Evolutionary conservation across 2,797 vertebrate genomes (phyloP).

Genomic region (Myripristis murdjan): DNA sequence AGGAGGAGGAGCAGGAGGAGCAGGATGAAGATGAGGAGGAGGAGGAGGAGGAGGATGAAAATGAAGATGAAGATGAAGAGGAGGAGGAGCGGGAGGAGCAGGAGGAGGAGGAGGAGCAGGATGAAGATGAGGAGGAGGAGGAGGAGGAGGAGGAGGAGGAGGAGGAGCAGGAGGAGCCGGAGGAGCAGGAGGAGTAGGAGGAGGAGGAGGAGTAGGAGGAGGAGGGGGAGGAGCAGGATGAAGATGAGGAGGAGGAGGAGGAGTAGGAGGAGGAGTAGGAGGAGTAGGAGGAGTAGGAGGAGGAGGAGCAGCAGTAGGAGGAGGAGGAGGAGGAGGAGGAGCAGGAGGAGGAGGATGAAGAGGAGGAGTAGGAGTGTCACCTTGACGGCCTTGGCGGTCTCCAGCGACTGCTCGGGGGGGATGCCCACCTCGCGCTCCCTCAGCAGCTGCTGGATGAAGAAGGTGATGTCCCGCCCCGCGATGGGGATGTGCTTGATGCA

Average conservation of each 20-base stretch:
- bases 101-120: not conserved
- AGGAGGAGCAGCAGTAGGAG: not conserved
- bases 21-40: too few relatives aligned
- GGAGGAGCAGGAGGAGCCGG: too few relatives aligned
- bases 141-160: too few relatives aligned
- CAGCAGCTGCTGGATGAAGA: slow-evolving; percentile 97
- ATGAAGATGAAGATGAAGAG: not conserved
- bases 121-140: too few relatives aligned
- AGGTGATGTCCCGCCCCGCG: slow-evolving; percentile 97
- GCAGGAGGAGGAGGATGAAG: not conserved
- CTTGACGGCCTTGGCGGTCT: slow-evolving; percentile 99
- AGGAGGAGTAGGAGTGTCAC: slow-evolving; percentile 71
- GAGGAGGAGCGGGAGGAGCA: not conserved
- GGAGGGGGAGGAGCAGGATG: not conserved
- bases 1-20: too few relatives aligned
- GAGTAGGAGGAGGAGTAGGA: too few relatives aligned
- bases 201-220: not conserved
- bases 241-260: too few relatives aligned
- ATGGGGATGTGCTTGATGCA: slow-evolving; percentile 99
- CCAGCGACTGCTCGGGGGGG: slow-evolving; percentile 96
- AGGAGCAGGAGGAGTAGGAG: slow-evolving; percentile 10
- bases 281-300: too few relatives aligned
- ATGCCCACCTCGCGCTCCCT: slow-evolving; percentile 97
- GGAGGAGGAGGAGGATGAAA: slow-evolving; percentile 1
- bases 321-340: not conserved